Evolutionary conservation across 2,113 vertebrate genomes (phyloP), one percentile per base, ranked within the genome.

Genomic region (Gila orcuttii): DNA sequence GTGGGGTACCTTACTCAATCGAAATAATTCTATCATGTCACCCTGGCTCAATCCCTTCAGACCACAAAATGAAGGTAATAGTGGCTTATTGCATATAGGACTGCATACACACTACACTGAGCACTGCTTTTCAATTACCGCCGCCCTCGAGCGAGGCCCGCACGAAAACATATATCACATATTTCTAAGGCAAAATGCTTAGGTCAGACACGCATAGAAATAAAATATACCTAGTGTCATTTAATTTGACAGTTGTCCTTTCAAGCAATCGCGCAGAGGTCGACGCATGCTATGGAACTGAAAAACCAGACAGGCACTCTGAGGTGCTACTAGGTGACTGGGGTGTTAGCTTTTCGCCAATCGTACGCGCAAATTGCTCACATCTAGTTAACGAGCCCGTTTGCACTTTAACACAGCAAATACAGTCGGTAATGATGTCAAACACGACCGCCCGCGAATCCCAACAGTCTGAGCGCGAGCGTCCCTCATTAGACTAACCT

Each of bases 81-180:
- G 92, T 88, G 90, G 93, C 91, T 90, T 91, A 91, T 92, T 89
- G 89, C 89, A 92, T 92, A 92, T 93, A 90, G 93, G 92, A 95
- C 91, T 92, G 92, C 93, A 88, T 92, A 59, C 73, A 92, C 90
- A 90, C 93, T 93, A 93, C 92, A 91, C 92, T 91, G 93, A 93
- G 94, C 93, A 93, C 93, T 92, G 93, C 93, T 94, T 94, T 95
- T 94, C 94, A 94, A 95, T 94, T 94, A 94, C 92, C 92, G 90
- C 88, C 82, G 86, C 52, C 73, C 13, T 39, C 69, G 84, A 91
- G 91, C 84, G 52, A 28, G 28, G 75, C 86, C 69, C 7, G 78
- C 87, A 91, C 69, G 82, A 91, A 94, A 94, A 93, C 80, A 91
- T 90, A 90, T 85, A 57, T 87, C 88, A 87, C 87, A 93, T 91